phyloP scores from a whole-genome alignment of 2,113 vertebrate genomes.

The Heliornis fulica region DNA sequence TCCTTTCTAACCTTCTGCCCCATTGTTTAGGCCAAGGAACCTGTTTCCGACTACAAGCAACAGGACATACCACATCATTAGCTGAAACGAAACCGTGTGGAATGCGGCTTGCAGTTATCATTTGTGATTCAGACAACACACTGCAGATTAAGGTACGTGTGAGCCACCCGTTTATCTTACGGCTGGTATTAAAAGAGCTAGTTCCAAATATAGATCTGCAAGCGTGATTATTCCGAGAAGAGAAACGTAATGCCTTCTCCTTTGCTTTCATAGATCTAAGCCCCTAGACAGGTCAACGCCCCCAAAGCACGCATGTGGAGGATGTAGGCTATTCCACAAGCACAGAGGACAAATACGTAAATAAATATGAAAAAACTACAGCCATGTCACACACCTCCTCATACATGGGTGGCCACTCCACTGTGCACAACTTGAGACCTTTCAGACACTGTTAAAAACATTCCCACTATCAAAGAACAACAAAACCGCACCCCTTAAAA shows the following conservation, averaged over 20 bases:
- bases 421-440: neutral
- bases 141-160: neutral
- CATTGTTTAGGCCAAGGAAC: neutral
- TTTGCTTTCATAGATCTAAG: constrained; percentile 29
- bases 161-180: constrained; percentile 29
- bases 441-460: neutral
- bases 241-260: constrained; percentile 39
- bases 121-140: neutral
- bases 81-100: neutral
- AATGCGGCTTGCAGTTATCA: constrained; percentile 9
- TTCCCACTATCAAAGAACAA: constrained; percentile 23
- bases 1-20: neutral
- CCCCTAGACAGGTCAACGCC: constrained; percentile 25
- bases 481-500: constrained; percentile 8
- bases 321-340: neutral
- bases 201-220: constrained; percentile 30
- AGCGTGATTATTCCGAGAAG: constrained; percentile 32
- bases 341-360: constrained; percentile 34
- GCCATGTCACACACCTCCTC: neutral
- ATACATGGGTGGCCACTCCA: neutral
- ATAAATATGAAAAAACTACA: constrained; percentile 32
- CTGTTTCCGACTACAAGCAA: neutral
- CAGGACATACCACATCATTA: constrained; percentile 9
- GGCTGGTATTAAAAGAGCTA: constrained; percentile 27
- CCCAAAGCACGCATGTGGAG: neutral